These are phyloP conservation scores for Thripadectes ignobilis DNA, from an alignment of 2,797 vertebrate genomes.

Conservation along the genomic window DNA sequence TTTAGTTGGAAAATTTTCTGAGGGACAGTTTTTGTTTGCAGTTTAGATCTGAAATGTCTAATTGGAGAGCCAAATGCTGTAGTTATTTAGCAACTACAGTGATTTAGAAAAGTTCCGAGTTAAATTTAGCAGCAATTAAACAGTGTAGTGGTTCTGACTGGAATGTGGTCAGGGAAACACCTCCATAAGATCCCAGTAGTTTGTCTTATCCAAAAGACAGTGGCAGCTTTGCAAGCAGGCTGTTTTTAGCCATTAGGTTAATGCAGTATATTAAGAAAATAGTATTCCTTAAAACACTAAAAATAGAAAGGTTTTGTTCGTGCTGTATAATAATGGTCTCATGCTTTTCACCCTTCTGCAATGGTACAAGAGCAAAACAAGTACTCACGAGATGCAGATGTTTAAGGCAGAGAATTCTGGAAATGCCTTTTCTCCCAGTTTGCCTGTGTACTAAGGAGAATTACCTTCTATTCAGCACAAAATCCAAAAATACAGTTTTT, in stretches of 20 bases:
- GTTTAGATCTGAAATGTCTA: background rate
- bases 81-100: background rate
- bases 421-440: background rate
- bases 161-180: background rate
- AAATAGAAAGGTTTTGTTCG: background rate
- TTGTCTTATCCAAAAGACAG: background rate
- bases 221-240: background rate
- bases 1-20: background rate
- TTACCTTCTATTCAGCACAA: background rate
- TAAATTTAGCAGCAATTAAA: background rate
- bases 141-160: background rate
- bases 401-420: background rate
- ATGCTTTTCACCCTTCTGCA: background rate
- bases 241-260: background rate
- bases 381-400: background rate
- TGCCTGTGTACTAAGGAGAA: background rate
- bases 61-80: background rate
- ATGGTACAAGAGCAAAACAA: background rate
- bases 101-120: background rate
- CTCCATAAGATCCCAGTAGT: background rate
- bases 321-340: accelerated
- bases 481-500: background rate
- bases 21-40: background rate
- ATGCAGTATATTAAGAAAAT: background rate
- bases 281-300: background rate